Base-by-base conservation (phyloP, 2,797 vertebrate species). In the Loris lydekkerianus region DNA sequence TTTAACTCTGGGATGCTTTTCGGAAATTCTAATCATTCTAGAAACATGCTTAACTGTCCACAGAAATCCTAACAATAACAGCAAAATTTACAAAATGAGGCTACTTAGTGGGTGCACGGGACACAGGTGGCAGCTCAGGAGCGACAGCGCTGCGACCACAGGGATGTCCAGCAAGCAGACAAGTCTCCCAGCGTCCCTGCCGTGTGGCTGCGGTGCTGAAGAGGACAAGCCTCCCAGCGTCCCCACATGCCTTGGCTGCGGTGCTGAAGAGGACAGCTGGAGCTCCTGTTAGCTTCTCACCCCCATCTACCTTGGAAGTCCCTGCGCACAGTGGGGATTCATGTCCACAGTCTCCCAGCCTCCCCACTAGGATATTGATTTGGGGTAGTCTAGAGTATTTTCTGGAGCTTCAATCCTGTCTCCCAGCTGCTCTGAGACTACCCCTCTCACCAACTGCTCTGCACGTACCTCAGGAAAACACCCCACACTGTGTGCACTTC, bases 161-260 rank as follows among this genome's bases (percentile, higher is more conserved):
- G 0, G 27, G 1, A 3, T 20, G n/a, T 14, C 3, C 5, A 3
- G 17, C 2, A 20, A 18, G 37, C 3, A 69, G 70, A 34, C 3
- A 8, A 7, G 18, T 11, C 34, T 14, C 65, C 10, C 10, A 34
- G 25, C 67, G 2, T 58, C 21, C 10, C 29, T 13, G 6, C 4
- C 69, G 21, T 60, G 21, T 2, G 17, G 20, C 27, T 67, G 60
- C 46, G 13, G 18, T n/a, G 8, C 9, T 18, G 43, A 34, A 46
- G 10, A 37, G 31, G 27, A 40, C 49, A 7, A 86, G 60, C 37
- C n/a, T 9, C 5, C 31, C 3, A 0, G 49, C 14, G 14, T 53
- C 14, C 49, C 49, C 14, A 14, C 13, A 3, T 11, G 4, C 49
- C 3, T 15, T 53, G 49, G 49, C 49, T 53, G 49, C 49, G 15